Base-by-base conservation (phyloP, 2,797 vertebrate genomes). In the Pipistrellus pygmaeus region DNA sequence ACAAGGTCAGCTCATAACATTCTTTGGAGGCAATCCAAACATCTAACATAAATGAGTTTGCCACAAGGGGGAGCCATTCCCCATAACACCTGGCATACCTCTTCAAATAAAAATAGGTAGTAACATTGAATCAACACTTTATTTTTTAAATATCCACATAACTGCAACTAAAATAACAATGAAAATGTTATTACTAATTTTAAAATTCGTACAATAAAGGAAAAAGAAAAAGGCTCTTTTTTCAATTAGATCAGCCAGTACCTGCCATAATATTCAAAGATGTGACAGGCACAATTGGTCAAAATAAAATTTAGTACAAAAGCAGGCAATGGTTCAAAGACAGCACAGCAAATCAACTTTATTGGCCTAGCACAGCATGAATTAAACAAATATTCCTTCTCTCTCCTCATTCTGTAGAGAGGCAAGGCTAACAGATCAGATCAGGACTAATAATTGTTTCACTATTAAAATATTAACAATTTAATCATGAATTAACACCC, bases 61-160 rank as follows among this genome's bases (percentile, higher is more conserved):
- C 78, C 97, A 96, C 88, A 92, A 71, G 90, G 10, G 84, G 96
- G 93, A 93, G 94, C 80, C 32, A 92, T 48, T 90, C 71, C 48
- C 81, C 75, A 81, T 13, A 38, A 78, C 5, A 85, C 48, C 71
- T 71, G 25, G 80, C 46, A 76, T 51, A 51, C 20, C 27, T 15
- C 51, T 75, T 51, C 46, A 93, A 85, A 44, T 20, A 9, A 17
- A 80, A 27, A 57, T 12, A 44, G 17, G 30, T 23, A 80, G 23
- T 64, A 9, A 78, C 27, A 81, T 62, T 87, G 35, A 81, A 57
- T 83, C 32, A 84, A 72, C 20, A 75, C 69, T 95, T 86, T 72
- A 68, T 80, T 94, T 92, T 12, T 81, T 87, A 96, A 90, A 51
- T 85, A 85, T 18, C 4, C 27, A 80, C 23, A n/a, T 44, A 89